Evolutionary conservation across 1,140 invertebrate genomes (phyloP).

Genomic region (Leptopilina clavipes): DNA sequence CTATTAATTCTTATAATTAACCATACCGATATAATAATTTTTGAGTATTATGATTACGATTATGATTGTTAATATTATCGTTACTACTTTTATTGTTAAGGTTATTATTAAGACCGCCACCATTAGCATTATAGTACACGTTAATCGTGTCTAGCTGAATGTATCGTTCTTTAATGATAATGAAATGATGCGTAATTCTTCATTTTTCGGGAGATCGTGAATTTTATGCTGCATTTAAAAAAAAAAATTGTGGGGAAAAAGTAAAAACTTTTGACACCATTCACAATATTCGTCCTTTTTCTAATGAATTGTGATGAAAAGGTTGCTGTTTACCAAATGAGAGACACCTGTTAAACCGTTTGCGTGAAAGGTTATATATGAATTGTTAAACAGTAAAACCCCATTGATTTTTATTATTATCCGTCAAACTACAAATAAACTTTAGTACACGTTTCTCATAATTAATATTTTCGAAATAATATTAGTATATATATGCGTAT

Average conservation of each 20-base stretch:
- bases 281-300: neutral
- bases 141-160: conserved; percentile 40
- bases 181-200: conserved; percentile 48
- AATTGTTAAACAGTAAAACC: neutral
- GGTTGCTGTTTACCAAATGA: neutral
- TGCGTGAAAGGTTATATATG: neutral
- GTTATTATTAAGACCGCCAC: conserved; percentile 61
- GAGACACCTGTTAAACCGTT: neutral
- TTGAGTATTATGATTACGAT: conserved; percentile 65
- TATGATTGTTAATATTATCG: conserved; percentile 67
- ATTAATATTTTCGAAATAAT: no score
- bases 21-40: conserved; percentile 64
- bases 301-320: neutral
- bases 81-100: conserved; percentile 60
- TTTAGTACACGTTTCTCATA: no score
- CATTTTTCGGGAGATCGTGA: conserved; percentile 56
- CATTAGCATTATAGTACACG: conserved; percentile 48
- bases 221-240: conserved; percentile 10
- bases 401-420: neutral
- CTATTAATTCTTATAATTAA: conserved; percentile 52
- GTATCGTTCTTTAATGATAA: no score
- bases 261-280: no score
- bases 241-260: neutral
- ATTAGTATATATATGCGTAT: no score
- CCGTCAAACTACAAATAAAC: neutral